These are phyloP conservation scores for Andrena fulva DNA, from an alignment of 2,888 invertebrate genomes.

Conservation along the genomic window DNA sequence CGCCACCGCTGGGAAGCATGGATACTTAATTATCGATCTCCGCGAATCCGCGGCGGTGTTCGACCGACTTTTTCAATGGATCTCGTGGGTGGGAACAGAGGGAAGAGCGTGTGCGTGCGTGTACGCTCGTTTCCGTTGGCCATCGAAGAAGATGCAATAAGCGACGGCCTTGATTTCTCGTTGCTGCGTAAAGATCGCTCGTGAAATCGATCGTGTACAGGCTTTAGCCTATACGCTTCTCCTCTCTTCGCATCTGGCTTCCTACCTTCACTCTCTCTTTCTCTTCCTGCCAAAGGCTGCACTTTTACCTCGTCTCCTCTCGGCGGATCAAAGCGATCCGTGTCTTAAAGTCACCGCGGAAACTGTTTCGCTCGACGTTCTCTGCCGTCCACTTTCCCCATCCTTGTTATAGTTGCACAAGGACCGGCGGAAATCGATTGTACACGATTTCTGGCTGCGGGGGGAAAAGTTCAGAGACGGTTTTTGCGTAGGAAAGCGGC, in stretches of 20 bases:
- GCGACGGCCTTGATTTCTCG: conserved; percentile 68
- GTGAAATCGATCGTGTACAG: conserved; percentile 67
- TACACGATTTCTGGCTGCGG: not conserved
- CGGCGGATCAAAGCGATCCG: conserved; percentile 1
- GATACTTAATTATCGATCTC: conserved; percentile 47
- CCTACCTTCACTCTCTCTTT: conserved; percentile 21
- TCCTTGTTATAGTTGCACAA: not conserved
- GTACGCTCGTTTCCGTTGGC: conserved; percentile 45
- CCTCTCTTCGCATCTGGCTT: conserved; percentile 23
- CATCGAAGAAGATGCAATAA: conserved; percentile 57
- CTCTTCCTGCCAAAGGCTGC: conserved; percentile 23
- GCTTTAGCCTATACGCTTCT: conserved; percentile 57
- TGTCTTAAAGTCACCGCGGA: not conserved
- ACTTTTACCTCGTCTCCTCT: conserved; percentile 36
- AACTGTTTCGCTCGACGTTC: not conserved
- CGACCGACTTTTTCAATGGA: conserved; percentile 51
- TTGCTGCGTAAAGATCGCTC: conserved; percentile 64
- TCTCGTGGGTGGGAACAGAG: conserved; percentile 21
- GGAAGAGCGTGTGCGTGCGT: conserved; percentile 15
- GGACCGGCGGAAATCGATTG: conserved; percentile 6
- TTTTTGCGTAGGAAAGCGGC: not conserved
- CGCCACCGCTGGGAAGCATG: conserved; percentile 3
- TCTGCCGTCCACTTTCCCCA: not conserved
- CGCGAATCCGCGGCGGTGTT: conserved; percentile 15
- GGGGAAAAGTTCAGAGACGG: not conserved